Conservation (phyloP, 1,140 invertebrate genomes). For the Bicyclus anynana region DNA sequence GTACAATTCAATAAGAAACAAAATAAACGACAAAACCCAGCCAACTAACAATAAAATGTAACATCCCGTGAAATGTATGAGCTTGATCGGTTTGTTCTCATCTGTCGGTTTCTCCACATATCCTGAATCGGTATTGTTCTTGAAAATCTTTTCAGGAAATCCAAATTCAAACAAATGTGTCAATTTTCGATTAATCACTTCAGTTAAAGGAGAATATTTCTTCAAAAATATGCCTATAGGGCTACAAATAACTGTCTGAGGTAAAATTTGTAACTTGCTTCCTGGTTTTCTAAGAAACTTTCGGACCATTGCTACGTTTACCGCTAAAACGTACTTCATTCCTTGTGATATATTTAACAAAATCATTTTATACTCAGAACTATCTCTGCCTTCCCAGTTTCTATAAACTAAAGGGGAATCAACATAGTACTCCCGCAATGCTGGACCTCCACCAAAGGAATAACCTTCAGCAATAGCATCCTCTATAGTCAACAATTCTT, state of each 20-base stretch:
- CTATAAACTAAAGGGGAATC: slow-evolving; percentile 43
- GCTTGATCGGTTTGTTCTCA: slow-evolving; percentile 34
- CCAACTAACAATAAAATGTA: slow-evolving; percentile 45
- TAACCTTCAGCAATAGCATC: slow-evolving; percentile 46
- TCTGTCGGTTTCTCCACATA: slow-evolving; percentile 3
- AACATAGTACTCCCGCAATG: slow-evolving; percentile 54
- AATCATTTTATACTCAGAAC: slow-evolving; percentile 31
- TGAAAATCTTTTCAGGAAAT: slow-evolving; percentile 43
- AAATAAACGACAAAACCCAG: slow-evolving; percentile 42
- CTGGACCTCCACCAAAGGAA: slow-evolving; percentile 43
- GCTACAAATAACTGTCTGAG: slow-evolving; percentile 35
- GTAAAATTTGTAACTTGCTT: slow-evolving; percentile 38
- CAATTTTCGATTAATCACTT: slow-evolving; percentile 40
- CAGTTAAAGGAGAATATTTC: slow-evolving; percentile 49
- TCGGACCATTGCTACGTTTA: slow-evolving; percentile 41
- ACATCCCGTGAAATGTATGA: slow-evolving; percentile 52
- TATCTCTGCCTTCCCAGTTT: slow-evolving; percentile 43
- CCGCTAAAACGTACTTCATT: slow-evolving; percentile 49
- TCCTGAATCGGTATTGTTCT: slow-evolving; percentile 31
- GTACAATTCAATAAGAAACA: slow-evolving; percentile 44
- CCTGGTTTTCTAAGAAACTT: slow-evolving; percentile 32
- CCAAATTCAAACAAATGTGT: slow-evolving; percentile 43
- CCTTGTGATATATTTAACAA: slow-evolving; percentile 42
- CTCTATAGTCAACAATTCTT: slow-evolving; percentile 42
- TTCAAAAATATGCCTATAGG: slow-evolving; percentile 58